phyloP scores from a whole-genome alignment of 2,113 vertebrate species.

The Larimichthys crocea region DNA sequence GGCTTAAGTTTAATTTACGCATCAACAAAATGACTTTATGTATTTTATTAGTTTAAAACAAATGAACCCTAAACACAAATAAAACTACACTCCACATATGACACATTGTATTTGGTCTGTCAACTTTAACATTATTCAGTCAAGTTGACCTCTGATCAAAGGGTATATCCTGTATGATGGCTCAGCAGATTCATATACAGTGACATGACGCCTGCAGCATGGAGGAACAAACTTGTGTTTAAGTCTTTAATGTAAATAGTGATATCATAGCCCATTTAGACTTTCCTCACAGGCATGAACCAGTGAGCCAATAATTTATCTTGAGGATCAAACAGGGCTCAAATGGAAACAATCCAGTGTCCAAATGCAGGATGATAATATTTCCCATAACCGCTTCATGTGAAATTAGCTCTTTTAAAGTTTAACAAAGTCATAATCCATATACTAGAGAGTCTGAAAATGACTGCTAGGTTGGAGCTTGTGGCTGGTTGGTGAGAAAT shows the following conservation, averaged over 20 bases:
- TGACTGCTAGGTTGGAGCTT: conserved; percentile 55
- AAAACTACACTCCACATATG: not conserved
- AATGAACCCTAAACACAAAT: not conserved
- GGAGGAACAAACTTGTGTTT: not conserved
- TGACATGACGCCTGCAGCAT: not conserved
- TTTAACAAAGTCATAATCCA: conserved; percentile 11
- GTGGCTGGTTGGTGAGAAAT: conserved; percentile 65
- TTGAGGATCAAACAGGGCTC: conserved; percentile 17
- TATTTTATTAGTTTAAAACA: conserved; percentile 53
- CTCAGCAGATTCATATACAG: not conserved
- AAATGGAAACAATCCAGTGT: conserved; percentile 1
- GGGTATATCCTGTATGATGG: not conserved
- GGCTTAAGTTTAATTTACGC: not conserved
- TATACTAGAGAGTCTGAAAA: not conserved
- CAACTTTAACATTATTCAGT: not conserved
- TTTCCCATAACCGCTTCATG: conserved; percentile 13
- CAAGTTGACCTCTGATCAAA: not conserved
- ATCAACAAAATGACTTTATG: conserved; percentile 14
- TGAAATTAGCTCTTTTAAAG: conserved; percentile 5
- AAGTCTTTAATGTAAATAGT: not conserved
- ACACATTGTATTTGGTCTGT: conserved; percentile 25
- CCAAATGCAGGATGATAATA: not conserved
- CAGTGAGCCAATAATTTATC: conserved; percentile 38
- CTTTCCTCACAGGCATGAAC: conserved; percentile 23
- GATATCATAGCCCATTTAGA: conserved; percentile 1